Evolutionary conservation across 2,797 vertebrate genomes (phyloP), one percentile per base, ranked within the genome.

Genomic region (Alcedo quadribrachys): DNA sequence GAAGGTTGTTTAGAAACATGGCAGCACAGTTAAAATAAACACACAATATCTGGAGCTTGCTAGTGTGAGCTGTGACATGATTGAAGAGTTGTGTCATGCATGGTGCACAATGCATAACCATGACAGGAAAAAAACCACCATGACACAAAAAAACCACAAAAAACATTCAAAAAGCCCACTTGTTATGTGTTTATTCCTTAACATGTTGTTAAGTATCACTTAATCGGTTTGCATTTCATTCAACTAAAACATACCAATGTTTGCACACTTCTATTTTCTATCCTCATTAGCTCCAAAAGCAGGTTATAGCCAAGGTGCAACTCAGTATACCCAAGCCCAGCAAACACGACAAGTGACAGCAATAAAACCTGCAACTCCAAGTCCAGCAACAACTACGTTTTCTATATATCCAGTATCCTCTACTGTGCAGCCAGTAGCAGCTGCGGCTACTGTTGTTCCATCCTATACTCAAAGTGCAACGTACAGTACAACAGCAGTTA

Each of bases 371-470:
- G 99, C 99, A 53, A 98, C 98, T 51, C 99, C 98, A 75, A 99
- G 98, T 97, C 99, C 98, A 25, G 99, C 98, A 76, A 99, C 99
- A 10, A 99, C 99, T 15, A 99, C 99, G 0, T 99, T 99, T 97
- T 99, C 99, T 87, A 99, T 99, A 96, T 99, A 99, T 97, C 99
- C 99, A 0, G 99, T 99, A 76, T 99, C 99, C 57, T 99, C 99
- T 24, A 98, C 98, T 37, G 99, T 99, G 90, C 99, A 99, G 96
- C 99, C 99, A 2, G 98, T 99, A 32, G 99, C 98, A 63, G 98
- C 98, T 91, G 98, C 98, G 58, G 98, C 99, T 30, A 99, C 99
- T 32, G 99, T 99, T 60, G 99, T 99, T 85, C 99, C 99, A 2
- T 98, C 99, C 2, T 99, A 99, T 94, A 99, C 99, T 68, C 99